Evolutionary conservation across 1,140 invertebrate species (phyloP).

Genomic region (Rhopalosiphum padi): DNA sequence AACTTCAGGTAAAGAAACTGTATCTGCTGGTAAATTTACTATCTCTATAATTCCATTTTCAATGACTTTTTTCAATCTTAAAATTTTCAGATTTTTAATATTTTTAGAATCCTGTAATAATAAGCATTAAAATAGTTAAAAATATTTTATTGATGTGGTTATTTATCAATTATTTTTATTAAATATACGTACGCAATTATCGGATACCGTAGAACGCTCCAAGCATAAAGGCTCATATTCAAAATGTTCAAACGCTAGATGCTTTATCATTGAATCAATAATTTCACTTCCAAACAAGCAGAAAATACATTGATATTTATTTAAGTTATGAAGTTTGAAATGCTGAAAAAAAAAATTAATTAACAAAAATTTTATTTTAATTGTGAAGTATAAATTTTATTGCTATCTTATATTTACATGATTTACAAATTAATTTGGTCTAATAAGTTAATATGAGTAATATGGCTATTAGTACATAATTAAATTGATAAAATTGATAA

Average conservation of each 20-base stretch:
- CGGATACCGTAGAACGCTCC: not conserved
- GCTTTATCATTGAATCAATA: constrained; percentile 11
- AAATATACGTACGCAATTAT: not conserved
- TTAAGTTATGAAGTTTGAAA: constrained; percentile 38
- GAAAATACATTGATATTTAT: constrained; percentile 43
- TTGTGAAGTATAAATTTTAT: not conserved
- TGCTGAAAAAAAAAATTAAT: constrained; percentile 43
- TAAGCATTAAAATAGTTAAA: not conserved
- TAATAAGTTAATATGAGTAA: not conserved
- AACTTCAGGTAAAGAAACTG: constrained; percentile 1
- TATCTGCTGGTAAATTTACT: not conserved
- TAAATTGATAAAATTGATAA: not conserved
- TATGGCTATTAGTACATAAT: not conserved
- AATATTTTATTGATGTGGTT: not conserved
- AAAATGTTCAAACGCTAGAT: constrained; percentile 49
- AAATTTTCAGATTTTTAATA: constrained; percentile 38
- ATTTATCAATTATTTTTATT: not conserved
- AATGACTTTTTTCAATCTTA: not conserved
- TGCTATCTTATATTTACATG: not conserved
- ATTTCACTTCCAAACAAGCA: constrained; percentile 31
- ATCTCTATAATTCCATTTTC: not conserved
- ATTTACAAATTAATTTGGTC: not conserved
- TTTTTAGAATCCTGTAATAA: constrained; percentile 4
- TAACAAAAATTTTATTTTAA: not conserved
- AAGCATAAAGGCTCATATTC: constrained; percentile 49